phyloP scores from a whole-genome alignment of 2,113 vertebrate genomes.

The Eurypyga helias region DNA sequence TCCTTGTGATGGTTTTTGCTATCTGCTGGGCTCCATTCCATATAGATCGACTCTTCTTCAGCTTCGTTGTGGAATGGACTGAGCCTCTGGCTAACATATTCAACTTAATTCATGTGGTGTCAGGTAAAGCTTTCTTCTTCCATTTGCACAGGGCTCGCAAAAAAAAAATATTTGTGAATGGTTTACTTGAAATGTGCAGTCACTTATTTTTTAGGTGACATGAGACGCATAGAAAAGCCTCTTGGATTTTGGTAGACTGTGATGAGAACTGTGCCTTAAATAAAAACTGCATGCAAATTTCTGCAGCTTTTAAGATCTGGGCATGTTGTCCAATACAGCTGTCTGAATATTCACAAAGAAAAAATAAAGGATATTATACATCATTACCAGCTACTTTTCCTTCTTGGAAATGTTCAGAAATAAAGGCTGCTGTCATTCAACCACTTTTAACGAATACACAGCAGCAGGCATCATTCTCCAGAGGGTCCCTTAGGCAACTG shows the following conservation, averaged over 20 bases:
- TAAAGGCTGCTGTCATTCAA: neutral
- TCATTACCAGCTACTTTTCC: neutral
- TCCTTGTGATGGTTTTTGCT: slow-evolving; percentile 79
- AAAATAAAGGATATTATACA: too few relatives aligned
- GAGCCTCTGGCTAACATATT: slow-evolving; percentile 78
- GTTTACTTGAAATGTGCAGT: neutral
- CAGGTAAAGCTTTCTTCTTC: slow-evolving; percentile 70
- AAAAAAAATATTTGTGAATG: neutral
- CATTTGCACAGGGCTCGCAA: neutral
- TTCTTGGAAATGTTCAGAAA: neutral
- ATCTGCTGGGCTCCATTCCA: slow-evolving; percentile 83
- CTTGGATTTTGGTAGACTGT: neutral
- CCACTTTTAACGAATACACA: neutral
- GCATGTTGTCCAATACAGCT: neutral
- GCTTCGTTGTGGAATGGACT: slow-evolving; percentile 81
- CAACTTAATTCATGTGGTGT: slow-evolving; percentile 80
- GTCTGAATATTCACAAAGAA: neutral
- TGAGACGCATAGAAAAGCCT: neutral
- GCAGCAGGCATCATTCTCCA: neutral
- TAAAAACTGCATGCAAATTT: neutral
- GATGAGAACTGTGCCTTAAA: neutral
- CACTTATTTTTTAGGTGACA: neutral
- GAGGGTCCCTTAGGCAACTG: neutral
- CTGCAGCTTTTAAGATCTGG: neutral
- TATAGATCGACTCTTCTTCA: slow-evolving; percentile 81